Percentiles rank a stretch among this genome's conserved stretches.
Evolutionary conservation across 2,797 vertebrate species (phyloP).

Genomic region (Bufotes viridis): DNA sequence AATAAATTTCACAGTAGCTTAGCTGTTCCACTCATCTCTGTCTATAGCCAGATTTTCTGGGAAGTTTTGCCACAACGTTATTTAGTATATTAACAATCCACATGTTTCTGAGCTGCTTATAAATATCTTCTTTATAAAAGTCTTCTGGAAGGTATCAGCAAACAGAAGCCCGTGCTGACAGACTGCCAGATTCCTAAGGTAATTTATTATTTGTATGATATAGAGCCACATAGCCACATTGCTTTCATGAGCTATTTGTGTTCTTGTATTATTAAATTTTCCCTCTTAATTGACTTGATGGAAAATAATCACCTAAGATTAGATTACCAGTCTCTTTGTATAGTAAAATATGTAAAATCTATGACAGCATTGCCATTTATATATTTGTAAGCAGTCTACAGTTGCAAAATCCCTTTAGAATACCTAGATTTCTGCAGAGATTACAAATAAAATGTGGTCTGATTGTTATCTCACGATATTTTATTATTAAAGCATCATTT

Average conservation of each 20-base stretch:
- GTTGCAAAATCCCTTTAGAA: too few relatives aligned
- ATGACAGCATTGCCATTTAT: background rate
- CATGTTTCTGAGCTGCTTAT: slow-evolving; percentile 24
- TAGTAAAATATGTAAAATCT: background rate
- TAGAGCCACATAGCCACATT: slow-evolving; percentile 3
- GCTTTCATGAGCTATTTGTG: background rate
- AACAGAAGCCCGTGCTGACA: slow-evolving; percentile 8
- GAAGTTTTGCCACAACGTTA: slow-evolving; percentile 14
- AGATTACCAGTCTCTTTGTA: background rate
- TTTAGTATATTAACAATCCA: slow-evolving; percentile 28
- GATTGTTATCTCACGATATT: too few relatives aligned
- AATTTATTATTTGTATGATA: slow-evolving; percentile 16
- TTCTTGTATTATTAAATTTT: slow-evolving; percentile 1
- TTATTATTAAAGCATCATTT: too few relatives aligned
- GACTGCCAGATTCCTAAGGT: slow-evolving; percentile 33
- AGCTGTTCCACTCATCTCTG: background rate
- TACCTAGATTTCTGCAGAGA: too few relatives aligned
- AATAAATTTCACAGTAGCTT: background rate
- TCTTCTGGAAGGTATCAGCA: slow-evolving; percentile 34
- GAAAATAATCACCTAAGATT: background rate
- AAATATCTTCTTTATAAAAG: slow-evolving; percentile 25
- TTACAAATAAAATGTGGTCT: too few relatives aligned
- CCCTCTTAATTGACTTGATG: background rate
- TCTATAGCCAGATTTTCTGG: slow-evolving; percentile 10
- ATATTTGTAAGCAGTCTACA: background rate